Percentiles rank a stretch among this genome's conserved stretches.
Evolutionary conservation across 1,140 invertebrate species (phyloP).

Genomic region (Parapsyche elsis): DNA sequence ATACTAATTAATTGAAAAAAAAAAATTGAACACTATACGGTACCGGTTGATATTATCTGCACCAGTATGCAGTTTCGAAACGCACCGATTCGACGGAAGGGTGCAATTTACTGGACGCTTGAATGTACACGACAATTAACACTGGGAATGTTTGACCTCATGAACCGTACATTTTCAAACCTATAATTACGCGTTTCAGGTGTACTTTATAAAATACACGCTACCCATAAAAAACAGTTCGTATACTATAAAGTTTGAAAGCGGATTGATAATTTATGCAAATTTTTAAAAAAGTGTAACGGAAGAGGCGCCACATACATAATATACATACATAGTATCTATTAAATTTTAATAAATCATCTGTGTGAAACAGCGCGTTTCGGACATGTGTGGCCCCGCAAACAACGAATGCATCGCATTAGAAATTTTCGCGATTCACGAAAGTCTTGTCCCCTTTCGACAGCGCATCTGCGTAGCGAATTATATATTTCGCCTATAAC

Average conservation of each 20-base stretch:
- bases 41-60: no score
- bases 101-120: neutral
- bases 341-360: neutral
- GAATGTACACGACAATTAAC: neutral
- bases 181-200: neutral
- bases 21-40: no score
- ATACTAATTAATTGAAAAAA: no score
- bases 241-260: no score
- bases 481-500: no score
- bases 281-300: constrained; percentile 11
- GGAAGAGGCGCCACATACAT: neutral
- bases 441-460: no score
- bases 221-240: neutral
- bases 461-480: no score
- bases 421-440: neutral
- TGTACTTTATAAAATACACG: neutral
- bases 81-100: neutral
- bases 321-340: no score
- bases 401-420: no score
- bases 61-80: neutral
- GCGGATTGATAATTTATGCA: neutral
- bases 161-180: neutral
- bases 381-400: no score
- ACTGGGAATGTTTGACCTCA: constrained; percentile 9
- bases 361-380: constrained; percentile 7